phyloP scores from a whole-genome alignment of 2,888 invertebrate species.

The Allolobophora icterica region DNA sequence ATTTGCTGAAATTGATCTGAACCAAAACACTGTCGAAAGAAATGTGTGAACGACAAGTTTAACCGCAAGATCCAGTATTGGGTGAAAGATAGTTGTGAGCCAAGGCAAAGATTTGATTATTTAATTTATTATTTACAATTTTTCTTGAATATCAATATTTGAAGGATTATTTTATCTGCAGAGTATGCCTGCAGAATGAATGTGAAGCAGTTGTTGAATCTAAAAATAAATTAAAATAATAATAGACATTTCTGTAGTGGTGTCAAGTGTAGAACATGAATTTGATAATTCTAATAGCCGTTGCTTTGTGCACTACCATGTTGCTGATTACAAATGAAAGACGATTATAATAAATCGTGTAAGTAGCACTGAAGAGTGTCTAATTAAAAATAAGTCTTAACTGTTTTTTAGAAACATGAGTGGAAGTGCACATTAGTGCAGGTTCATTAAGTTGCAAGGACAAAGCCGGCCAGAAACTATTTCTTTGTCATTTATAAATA shows the following conservation, averaged over 20 bases:
- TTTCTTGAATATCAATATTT: neutral
- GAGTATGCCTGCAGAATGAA: neutral
- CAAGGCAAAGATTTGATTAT: neutral
- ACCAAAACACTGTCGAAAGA: neutral
- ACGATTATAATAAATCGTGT: neutral
- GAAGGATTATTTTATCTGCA: neutral
- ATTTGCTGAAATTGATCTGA: neutral
- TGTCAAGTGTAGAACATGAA: neutral
- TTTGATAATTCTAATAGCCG: neutral
- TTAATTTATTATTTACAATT: neutral
- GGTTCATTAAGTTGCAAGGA: too few relatives aligned
- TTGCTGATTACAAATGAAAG: neutral
- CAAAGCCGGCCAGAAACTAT: too few relatives aligned
- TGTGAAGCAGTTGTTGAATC: neutral
- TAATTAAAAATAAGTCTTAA: neutral
- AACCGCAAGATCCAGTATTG: neutral
- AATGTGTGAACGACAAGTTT: neutral
- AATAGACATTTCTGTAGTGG: neutral
- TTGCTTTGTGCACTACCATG: neutral
- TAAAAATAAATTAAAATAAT: too few relatives aligned
- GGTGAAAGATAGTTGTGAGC: neutral
- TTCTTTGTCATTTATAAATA: too few relatives aligned
- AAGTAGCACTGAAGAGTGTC: conserved; percentile 17
- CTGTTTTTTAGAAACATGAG: too few relatives aligned
- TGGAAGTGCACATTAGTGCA: too few relatives aligned